Evolutionary conservation across 2,888 invertebrate species (phyloP), one percentile per base, ranked within the genome.

Genomic region (Incurvaria masculella): DNA sequence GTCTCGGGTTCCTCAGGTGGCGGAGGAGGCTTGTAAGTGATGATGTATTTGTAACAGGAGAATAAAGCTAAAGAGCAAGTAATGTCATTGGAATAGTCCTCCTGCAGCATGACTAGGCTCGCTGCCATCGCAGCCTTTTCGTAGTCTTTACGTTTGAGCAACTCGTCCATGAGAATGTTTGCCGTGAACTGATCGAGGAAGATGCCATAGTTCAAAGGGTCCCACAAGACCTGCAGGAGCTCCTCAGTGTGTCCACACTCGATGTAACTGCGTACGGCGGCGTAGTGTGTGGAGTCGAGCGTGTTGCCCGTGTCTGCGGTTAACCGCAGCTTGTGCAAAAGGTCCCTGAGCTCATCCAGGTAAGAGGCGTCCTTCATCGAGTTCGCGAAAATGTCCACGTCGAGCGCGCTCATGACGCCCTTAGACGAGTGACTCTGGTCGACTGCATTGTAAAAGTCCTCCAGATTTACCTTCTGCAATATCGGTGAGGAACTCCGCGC

Each of bases 141-240:
- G 63, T 75, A 88, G 61, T 91, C 81, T 48, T 85, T 72, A 26
- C 79, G 70, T 59, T 87, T 84, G 48, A 97, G 69, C 58, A 92
- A 87, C 48, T 82, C 80, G 63, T 97, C 88, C 72, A 97, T 78
- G 33, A 95, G 68, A 45, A 96, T 74, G 66, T 92, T 94, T 8
- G 87, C 87, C 23, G 84, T 80, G 56, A 86, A 89, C 51, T 84
- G 69, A 69, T 97, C 94, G n/a, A 94, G 83, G 63, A 97, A 97
- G 26, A 98, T 69, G 1, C 98, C 98, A 76, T 89, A 97, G 61
- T 89, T 88, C 16, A 91, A 65, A 47, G 92, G 86, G 64, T 96
- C 89, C 60, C 88, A 84, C 42, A 97, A 72, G 6, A 94, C 79
- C 16, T 81, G 72, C 1, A 94, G 62, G 14, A 97, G 69, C 47